Conservation (phyloP, 2,888 invertebrate species). For the Idaea dimidiata region DNA sequence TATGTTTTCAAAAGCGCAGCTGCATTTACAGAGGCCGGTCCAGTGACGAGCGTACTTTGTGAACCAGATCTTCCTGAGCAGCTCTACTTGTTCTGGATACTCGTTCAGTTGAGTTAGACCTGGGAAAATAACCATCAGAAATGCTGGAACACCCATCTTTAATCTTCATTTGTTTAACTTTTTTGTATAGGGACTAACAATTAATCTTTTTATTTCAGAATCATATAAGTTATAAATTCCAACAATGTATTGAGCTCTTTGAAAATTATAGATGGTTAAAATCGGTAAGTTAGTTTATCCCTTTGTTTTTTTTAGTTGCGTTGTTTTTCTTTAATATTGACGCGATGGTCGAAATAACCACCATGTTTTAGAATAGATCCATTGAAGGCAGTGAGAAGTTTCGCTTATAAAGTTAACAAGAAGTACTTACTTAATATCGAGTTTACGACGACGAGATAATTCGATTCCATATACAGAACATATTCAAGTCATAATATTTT, state of each 20-base stretch:
- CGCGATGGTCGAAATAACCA: too few relatives aligned
- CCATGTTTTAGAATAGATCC: too few relatives aligned
- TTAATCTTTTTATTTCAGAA: background rate
- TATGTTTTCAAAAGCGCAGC: conserved; percentile 96
- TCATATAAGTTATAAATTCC: background rate
- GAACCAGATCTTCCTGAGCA: conserved; percentile 88
- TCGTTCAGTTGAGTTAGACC: conserved; percentile 83
- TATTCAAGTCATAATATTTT: background rate
- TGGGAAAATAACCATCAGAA: conserved; percentile 24
- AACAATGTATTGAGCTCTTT: background rate
- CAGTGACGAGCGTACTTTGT: conserved; percentile 91
- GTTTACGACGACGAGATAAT: background rate
- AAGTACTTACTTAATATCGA: background rate
- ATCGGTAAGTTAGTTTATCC: background rate
- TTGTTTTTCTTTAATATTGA: background rate
- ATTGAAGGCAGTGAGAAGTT: background rate
- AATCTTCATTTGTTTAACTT: background rate
- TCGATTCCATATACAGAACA: background rate
- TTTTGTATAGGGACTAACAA: background rate
- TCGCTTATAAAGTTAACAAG: background rate
- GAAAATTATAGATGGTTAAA: background rate
- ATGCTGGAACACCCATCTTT: background rate
- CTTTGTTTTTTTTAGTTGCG: background rate
- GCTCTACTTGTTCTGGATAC: conserved; percentile 79
- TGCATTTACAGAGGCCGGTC: conserved; percentile 88